These are phyloP conservation scores for Oryzias celebensis DNA, from an alignment of 2,113 vertebrate genomes.

Conservation along the genomic window DNA sequence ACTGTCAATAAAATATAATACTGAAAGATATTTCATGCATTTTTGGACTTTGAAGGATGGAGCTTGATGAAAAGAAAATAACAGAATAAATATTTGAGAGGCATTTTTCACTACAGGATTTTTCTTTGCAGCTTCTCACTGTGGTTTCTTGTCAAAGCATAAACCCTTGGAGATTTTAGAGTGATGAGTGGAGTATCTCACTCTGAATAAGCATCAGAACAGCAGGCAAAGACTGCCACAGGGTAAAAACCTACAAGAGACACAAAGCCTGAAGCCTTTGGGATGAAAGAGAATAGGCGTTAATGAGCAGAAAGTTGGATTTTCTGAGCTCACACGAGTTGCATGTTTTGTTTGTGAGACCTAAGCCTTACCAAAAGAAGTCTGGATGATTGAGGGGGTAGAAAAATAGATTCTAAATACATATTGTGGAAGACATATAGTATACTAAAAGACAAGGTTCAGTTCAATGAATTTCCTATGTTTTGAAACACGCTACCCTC, in stretches of 20 bases:
- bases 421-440: not conserved
- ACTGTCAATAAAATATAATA: not conserved
- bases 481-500: not conserved
- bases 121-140: not conserved
- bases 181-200: slow-evolving; percentile 43
- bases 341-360: slow-evolving; percentile 34
- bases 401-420: slow-evolving; percentile 10
- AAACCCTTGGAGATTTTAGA: slow-evolving; percentile 36
- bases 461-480: slow-evolving; percentile 2
- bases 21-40: not conserved
- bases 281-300: slow-evolving; percentile 58
- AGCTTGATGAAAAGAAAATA: not conserved
- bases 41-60: not conserved
- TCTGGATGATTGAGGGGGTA: slow-evolving; percentile 2
- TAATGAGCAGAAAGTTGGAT: slow-evolving; percentile 59
- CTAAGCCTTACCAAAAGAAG: slow-evolving; percentile 27
- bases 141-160: slow-evolving; percentile 12
- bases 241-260: slow-evolving; percentile 51
- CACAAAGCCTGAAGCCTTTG: slow-evolving; percentile 48
- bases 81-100: slow-evolving; percentile 9
- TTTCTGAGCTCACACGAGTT: slow-evolving; percentile 35
- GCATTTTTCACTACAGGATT: not conserved
- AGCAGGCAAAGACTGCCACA: slow-evolving; percentile 45
- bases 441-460: not conserved
- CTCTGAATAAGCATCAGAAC: slow-evolving; percentile 43